These are phyloP conservation scores for Garrulus glandarius DNA, from an alignment of 2,797 vertebrate genomes.

Conservation along the genomic window DNA sequence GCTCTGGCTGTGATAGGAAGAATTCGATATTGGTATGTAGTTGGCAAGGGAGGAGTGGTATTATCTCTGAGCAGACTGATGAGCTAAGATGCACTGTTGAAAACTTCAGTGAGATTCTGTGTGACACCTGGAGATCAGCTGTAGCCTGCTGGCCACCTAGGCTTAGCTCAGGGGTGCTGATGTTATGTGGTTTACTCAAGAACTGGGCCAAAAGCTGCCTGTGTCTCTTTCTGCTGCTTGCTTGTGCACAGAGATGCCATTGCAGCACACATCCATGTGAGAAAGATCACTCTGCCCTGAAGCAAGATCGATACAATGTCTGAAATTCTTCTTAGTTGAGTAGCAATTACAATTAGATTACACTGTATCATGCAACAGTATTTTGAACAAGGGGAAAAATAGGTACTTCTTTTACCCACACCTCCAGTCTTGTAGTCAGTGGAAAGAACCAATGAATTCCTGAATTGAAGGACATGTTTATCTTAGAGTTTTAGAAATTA, in stretches of 20 bases:
- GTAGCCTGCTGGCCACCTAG: neutral
- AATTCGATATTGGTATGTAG: neutral
- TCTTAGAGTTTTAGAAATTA: neutral
- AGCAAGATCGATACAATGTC: neutral
- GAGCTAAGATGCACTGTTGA: neutral
- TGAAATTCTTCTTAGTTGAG: neutral
- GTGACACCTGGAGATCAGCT: neutral
- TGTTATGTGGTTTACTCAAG: neutral
- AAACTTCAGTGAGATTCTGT: neutral
- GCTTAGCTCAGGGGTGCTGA: neutral
- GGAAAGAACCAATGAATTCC: neutral
- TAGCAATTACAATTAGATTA: neutral
- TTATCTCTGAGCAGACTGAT: neutral
- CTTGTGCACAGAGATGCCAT: neutral
- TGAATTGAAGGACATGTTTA: neutral
- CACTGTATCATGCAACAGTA: neutral
- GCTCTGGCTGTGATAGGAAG: neutral
- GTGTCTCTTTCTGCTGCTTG: neutral
- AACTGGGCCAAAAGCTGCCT: neutral
- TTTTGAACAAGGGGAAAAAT: neutral
- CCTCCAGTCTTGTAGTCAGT: neutral
- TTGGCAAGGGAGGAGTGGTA: neutral
- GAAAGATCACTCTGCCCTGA: neutral
- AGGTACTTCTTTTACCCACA: neutral
- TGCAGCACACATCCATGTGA: neutral